Evolutionary conservation across 2,113 vertebrate species (phyloP).

Genomic region (Marmota monax): DNA sequence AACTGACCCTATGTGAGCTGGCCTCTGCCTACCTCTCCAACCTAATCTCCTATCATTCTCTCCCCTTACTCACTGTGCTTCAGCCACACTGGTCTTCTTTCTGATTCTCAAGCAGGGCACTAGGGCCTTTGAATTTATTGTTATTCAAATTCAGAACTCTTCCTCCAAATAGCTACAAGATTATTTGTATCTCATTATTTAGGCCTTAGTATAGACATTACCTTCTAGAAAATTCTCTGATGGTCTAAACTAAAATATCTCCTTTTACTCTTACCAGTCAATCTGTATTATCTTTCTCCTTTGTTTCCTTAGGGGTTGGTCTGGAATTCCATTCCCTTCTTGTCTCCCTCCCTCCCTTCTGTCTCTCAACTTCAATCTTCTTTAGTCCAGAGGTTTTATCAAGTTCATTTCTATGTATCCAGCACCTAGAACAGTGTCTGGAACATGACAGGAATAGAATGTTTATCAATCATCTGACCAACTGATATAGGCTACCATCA

Average conservation of each 20-base stretch:
- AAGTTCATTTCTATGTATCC: background rate
- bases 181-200: background rate
- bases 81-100: background rate
- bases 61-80: background rate
- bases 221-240: constrained; percentile 29
- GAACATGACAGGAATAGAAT: background rate
- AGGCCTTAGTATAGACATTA: background rate
- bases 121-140: background rate
- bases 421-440: background rate
- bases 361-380: background rate
- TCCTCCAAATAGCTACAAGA: background rate
- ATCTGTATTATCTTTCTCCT: background rate
- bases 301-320: background rate
- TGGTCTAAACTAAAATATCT: background rate
- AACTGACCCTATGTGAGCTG: background rate
- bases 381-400: constrained; percentile 29
- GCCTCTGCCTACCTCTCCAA: background rate
- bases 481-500: background rate
- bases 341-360: background rate
- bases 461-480: background rate
- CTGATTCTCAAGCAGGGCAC: background rate
- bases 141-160: constrained; percentile 15
- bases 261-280: background rate
- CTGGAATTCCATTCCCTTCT: background rate
- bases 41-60: background rate